Base-by-base conservation (phyloP, 1,140 invertebrate genomes). In the Aphis gossypii region DNA sequence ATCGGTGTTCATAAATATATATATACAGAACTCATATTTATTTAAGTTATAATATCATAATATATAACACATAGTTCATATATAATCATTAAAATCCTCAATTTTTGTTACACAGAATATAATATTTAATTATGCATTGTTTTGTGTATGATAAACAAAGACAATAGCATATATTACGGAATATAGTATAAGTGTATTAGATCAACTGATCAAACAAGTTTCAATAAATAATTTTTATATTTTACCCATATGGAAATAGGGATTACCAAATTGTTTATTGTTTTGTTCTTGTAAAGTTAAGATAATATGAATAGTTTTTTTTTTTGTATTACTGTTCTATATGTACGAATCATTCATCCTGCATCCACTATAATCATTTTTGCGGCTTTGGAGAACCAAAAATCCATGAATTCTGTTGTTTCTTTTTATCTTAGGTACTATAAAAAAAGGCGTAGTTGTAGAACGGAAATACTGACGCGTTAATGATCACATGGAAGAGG, bases 401-500 rank as follows among this genome's bases (percentile, higher is more conserved):
- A 92, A 46, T 23, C 68, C 30, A 35, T 46, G 30, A 46, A 46
- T 20, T 82, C 90, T 35, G 46, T 92, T 48, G 56, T 92, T 92
- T 92, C 21, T 54, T 48, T 88, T 35, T 54, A 48, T 89, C 48
- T 89, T 21, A 60, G 51, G 8, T 38, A 83, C 4, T 23, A 44
- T n/a, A 88, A 90, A 9, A 44, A 92, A 76, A 92, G 41, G 44
- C 46, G 44, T 92, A 83, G n/a, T 20, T 60, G n/a, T 60, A 89
- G 0, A 35, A 38, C 88, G 38, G 51, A 41, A 56, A 91, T 82
- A 51, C 90, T 35, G 68, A 92, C 68, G 90, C 68, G 90, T 92
- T 92, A 92, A 92, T 82, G 90, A 92, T 82, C 90, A 82, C 68
- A 48, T n/a, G 44, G 41, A 92, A 92, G 35, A 92, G 68, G 68